Percentiles rank a stretch among this genome's conserved stretches.
Conservation (phyloP, 2,888 invertebrate species). For the Vanessa cardui region DNA sequence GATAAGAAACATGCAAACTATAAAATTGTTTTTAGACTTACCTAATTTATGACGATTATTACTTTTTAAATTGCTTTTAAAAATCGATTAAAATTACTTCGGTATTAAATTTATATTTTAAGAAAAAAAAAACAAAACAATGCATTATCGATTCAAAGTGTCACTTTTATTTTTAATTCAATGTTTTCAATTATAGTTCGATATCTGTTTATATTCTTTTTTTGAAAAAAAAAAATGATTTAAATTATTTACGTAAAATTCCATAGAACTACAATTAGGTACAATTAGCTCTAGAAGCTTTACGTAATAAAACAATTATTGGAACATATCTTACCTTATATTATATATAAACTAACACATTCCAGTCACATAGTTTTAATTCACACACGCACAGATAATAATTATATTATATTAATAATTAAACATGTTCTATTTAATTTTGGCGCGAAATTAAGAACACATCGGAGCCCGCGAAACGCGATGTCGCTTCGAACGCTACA, state of each 20-base stretch:
- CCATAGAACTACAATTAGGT: neutral
- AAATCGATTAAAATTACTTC: too few relatives aligned
- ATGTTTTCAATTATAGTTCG: too few relatives aligned
- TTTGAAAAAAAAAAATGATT: too few relatives aligned
- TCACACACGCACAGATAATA: neutral
- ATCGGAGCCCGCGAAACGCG: constrained; percentile 9
- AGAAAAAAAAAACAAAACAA: too few relatives aligned
- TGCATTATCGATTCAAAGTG: too few relatives aligned
- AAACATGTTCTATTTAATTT: neutral
- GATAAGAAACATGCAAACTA: constrained; percentile 17
- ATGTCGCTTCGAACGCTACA: constrained; percentile 19
- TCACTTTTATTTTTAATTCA: too few relatives aligned
- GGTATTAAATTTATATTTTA: too few relatives aligned
- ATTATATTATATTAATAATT: neutral
- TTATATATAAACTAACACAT: neutral
- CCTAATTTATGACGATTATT: neutral
- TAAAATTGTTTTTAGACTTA: constrained; percentile 14
- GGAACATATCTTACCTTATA: neutral
- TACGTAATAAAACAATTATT: neutral
- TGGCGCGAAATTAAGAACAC: constrained; percentile 8
- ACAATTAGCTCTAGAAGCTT: neutral
- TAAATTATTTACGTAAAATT: neutral
- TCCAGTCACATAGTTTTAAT: neutral
- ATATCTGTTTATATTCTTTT: too few relatives aligned
- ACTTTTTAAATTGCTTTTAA: too few relatives aligned